Evolutionary conservation across 2,888 invertebrate genomes (phyloP).

Genomic region (Idaea straminata): DNA sequence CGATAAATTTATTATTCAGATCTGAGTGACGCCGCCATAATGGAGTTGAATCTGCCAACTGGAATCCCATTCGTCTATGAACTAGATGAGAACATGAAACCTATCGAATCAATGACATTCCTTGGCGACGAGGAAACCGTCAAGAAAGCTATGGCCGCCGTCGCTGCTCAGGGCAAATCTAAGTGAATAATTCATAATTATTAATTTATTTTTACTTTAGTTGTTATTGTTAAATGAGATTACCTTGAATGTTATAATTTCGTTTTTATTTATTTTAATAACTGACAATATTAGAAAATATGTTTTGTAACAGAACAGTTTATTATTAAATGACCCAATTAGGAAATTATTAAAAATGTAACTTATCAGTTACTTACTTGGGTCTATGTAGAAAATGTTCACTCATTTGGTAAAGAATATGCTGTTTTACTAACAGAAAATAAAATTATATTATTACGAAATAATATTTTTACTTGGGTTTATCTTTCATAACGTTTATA

Average conservation of each 20-base stretch:
- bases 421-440: not conserved
- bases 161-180: conserved; percentile 89
- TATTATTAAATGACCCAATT: not conserved
- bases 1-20: conserved; percentile 54
- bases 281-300: not conserved
- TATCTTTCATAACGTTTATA: no score
- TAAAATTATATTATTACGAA: not conserved
- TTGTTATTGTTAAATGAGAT: not conserved
- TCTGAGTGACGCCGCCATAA: conserved; percentile 85
- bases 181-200: conserved; percentile 64
- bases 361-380: not conserved
- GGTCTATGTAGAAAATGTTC: not conserved
- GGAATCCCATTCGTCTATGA: conserved; percentile 91
- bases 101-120: conserved; percentile 86
- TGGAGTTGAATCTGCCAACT: conserved; percentile 88
- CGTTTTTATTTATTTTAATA: not conserved
- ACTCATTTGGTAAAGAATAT: not conserved
- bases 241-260: not conserved
- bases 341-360: not conserved
- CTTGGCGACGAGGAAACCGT: conserved; percentile 90
- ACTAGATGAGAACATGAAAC: conserved; percentile 84
- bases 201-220: conserved; percentile 14
- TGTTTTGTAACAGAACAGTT: not conserved
- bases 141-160: conserved; percentile 86
- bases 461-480: no score